phyloP scores from a whole-genome alignment of 2,113 vertebrate genomes.

The Thalassoma bifasciatum region DNA sequence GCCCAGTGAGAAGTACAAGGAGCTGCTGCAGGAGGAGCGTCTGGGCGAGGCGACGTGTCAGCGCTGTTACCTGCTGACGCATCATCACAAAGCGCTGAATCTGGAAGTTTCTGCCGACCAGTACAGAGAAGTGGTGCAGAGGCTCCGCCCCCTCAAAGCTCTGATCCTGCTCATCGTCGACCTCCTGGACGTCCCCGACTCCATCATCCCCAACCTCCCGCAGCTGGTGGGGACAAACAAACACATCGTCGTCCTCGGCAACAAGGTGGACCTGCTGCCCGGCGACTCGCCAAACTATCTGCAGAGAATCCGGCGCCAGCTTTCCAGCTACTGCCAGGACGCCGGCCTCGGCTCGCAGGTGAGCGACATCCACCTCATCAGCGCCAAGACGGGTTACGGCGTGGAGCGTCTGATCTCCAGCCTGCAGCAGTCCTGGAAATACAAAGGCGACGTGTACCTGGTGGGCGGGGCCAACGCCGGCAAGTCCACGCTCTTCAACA shows the following conservation, averaged over 20 bases:
- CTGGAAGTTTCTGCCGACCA: constrained; percentile 80
- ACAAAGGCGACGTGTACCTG: constrained; percentile 91
- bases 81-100: constrained; percentile 83
- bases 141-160: constrained; percentile 70
- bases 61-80: constrained; percentile 87
- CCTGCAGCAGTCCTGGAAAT: constrained; percentile 90
- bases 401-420: constrained; percentile 88
- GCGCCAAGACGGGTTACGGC: constrained; percentile 94
- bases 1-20: constrained; percentile 86
- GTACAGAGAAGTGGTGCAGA: constrained; percentile 80
- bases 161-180: constrained; percentile 90
- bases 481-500: constrained; percentile 95
- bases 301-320: constrained; percentile 78
- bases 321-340: constrained; percentile 75
- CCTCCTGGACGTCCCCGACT: constrained; percentile 88
- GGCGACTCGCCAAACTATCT: constrained; percentile 83
- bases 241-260: constrained; percentile 88
- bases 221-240: constrained; percentile 82
- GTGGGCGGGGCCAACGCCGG: constrained; percentile 91
- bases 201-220: constrained; percentile 82
- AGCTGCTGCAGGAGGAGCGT: constrained; percentile 50
- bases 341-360: constrained; percentile 52
- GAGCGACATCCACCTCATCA: constrained; percentile 89
- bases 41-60: constrained; percentile 83
- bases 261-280: constrained; percentile 91